phyloP scores from a whole-genome alignment of 1,140 invertebrate genomes.

The Nymphalis io region DNA sequence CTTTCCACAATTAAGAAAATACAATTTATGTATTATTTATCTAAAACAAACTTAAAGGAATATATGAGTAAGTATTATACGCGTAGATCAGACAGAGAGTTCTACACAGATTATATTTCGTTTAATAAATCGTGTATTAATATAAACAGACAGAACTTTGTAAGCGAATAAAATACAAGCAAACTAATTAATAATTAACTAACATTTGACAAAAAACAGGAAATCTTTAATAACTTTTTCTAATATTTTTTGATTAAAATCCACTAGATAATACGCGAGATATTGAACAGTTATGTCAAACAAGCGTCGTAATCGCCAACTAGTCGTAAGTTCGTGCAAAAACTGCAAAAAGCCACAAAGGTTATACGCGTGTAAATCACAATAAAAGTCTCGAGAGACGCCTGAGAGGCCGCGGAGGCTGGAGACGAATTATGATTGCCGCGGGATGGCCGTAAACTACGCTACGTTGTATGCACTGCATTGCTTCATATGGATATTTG shows the following conservation, averaged over 20 bases:
- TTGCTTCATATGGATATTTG: background rate
- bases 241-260: background rate
- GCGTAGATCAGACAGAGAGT: too few relatives aligned
- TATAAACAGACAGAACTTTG: too few relatives aligned
- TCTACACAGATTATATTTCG: too few relatives aligned
- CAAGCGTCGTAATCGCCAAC: constrained; percentile 40
- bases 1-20: too few relatives aligned
- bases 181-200: background rate
- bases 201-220: background rate
- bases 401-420: constrained; percentile 60
- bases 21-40: too few relatives aligned
- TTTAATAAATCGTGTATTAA: too few relatives aligned
- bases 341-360: constrained; percentile 52
- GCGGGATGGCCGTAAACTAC: constrained; percentile 55
- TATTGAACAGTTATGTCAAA: constrained; percentile 39
- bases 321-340: constrained; percentile 50
- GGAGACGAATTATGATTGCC: constrained; percentile 70
- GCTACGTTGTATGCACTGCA: constrained; percentile 32
- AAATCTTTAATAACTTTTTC: background rate
- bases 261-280: constrained; percentile 15
- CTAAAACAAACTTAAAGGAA: too few relatives aligned
- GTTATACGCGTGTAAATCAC: constrained; percentile 70
- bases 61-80: too few relatives aligned
- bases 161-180: too few relatives aligned
- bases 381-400: constrained; percentile 74